A percentile compares a stretch with the other conserved stretches of the same genome.
These are phyloP conservation scores for Phasianus colchicus DNA, from an alignment of 2,113 vertebrate species.

Conservation along the genomic window DNA sequence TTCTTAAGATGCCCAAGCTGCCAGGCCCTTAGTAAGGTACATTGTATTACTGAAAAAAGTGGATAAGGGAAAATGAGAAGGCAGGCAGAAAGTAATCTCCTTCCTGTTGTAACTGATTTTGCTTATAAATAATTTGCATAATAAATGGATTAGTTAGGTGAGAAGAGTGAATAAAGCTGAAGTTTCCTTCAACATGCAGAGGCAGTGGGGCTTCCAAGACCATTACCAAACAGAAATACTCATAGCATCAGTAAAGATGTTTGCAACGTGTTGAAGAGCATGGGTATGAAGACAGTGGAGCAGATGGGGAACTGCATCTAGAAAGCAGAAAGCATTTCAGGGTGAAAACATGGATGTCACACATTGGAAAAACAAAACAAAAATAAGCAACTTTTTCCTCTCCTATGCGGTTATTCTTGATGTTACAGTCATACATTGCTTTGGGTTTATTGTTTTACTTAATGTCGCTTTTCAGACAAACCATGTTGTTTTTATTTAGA, in stretches of 20 bases:
- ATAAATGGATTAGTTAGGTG: not conserved
- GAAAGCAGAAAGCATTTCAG: not conserved
- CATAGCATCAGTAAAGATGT: not conserved
- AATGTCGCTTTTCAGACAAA: not conserved
- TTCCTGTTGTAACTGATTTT: not conserved
- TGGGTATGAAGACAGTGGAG: not conserved
- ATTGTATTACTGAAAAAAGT: not conserved
- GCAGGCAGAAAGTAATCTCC: not conserved
- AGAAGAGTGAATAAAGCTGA: not conserved
- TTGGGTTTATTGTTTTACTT: not conserved
- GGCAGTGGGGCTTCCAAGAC: not conserved
- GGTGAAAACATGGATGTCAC: not conserved
- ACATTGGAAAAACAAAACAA: not conserved
- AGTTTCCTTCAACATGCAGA: rapidly evolving
- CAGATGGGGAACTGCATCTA: not conserved
- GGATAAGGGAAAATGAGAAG: not conserved
- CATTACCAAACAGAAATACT: not conserved
- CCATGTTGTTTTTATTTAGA: not conserved
- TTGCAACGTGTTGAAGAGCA: not conserved
- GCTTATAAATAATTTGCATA: not conserved
- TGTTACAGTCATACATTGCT: not conserved
- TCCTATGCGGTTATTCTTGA: not conserved
- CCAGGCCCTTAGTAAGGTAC: not conserved
- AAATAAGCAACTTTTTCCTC: not conserved
- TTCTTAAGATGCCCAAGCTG: not conserved